Conservation (phyloP, 2,888 invertebrate genomes). For the Cremastobaeus sp. region DNA sequence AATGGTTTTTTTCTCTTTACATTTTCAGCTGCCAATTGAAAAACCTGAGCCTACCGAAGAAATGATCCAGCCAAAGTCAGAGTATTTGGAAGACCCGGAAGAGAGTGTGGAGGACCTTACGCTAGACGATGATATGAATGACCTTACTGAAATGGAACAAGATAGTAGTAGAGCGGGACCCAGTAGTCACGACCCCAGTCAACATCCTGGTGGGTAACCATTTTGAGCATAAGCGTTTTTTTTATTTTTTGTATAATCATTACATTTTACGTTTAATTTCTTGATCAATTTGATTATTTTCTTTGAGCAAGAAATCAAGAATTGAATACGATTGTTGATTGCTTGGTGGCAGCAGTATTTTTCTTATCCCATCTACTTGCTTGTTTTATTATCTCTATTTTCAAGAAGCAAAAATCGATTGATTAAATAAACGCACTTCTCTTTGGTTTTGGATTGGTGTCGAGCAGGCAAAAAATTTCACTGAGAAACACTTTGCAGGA, state of each 20-base stretch:
- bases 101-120: slow-evolving; percentile 92
- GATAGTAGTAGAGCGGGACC: slow-evolving; percentile 85
- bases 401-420: slow-evolving; percentile 44
- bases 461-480: slow-evolving; percentile 21
- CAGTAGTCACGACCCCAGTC: slow-evolving; percentile 80
- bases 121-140: slow-evolving; percentile 85
- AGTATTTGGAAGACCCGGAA: slow-evolving; percentile 85
- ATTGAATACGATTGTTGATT: slow-evolving; percentile 20
- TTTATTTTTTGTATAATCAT: not conserved
- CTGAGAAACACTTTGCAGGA: slow-evolving; percentile 28
- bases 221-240: not conserved
- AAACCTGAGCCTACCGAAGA: slow-evolving; percentile 81
- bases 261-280: slow-evolving; percentile 15
- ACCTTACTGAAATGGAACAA: slow-evolving; percentile 85
- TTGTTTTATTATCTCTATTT: slow-evolving; percentile 27
- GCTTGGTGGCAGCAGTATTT: slow-evolving; percentile 9
- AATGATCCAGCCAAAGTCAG: slow-evolving; percentile 86
- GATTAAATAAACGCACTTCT: slow-evolving; percentile 18
- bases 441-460: slow-evolving; percentile 48
- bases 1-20: slow-evolving; percentile 10
- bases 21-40: slow-evolving; percentile 76
- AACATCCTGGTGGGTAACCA: slow-evolving; percentile 82
- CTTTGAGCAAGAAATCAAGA: slow-evolving; percentile 15
- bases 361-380: slow-evolving; percentile 28
- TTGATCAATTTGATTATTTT: no score